Evolutionary conservation across 2,888 invertebrate genomes (phyloP).

Genomic region (Sceliomorpha sp.): DNA sequence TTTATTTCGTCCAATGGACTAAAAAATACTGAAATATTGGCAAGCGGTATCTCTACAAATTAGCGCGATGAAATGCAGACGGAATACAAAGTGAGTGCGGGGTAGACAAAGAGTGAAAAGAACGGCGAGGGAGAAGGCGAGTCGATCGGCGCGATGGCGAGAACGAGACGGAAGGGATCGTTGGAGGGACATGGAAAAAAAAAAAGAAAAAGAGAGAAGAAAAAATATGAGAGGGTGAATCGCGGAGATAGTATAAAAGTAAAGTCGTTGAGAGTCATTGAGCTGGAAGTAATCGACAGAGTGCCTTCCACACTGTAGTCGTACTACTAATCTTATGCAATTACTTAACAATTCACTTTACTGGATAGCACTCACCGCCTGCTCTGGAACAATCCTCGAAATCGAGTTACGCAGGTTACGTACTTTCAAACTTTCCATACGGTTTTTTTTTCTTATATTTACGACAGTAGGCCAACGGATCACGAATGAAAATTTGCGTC

Average conservation of each 20-base stretch:
- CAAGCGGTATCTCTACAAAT: slow-evolving; percentile 80
- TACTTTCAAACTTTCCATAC: slow-evolving; percentile 41
- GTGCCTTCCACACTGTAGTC: slow-evolving; percentile 74
- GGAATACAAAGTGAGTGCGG: slow-evolving; percentile 64
- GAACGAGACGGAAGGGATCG: slow-evolving; percentile 17
- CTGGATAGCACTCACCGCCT: slow-evolving; percentile 75
- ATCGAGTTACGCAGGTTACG: slow-evolving; percentile 69
- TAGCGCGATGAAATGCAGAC: slow-evolving; percentile 78
- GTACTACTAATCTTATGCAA: slow-evolving; percentile 79
- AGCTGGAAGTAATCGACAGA: slow-evolving; percentile 79
- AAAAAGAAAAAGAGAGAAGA: slow-evolving; percentile 40
- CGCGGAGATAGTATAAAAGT: slow-evolving; percentile 74
- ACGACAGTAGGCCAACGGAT: too few relatives aligned
- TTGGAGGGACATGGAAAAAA: slow-evolving; percentile 8
- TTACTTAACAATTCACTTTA: slow-evolving; percentile 80
- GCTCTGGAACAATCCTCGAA: slow-evolving; percentile 74
- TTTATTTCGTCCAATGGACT: slow-evolving; percentile 70
- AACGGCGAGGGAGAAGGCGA: slow-evolving; percentile 21
- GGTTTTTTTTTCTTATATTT: too few relatives aligned
- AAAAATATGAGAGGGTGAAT: slow-evolving; percentile 53
- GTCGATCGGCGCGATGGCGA: slow-evolving; percentile 33
- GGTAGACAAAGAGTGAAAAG: slow-evolving; percentile 13
- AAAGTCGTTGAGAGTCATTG: slow-evolving; percentile 79
- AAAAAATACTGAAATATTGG: slow-evolving; percentile 79
- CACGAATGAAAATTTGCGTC: too few relatives aligned